phyloP scores from a whole-genome alignment of 64 coral and sea anemone genomes.

The Dendronephthya gigantea region DNA sequence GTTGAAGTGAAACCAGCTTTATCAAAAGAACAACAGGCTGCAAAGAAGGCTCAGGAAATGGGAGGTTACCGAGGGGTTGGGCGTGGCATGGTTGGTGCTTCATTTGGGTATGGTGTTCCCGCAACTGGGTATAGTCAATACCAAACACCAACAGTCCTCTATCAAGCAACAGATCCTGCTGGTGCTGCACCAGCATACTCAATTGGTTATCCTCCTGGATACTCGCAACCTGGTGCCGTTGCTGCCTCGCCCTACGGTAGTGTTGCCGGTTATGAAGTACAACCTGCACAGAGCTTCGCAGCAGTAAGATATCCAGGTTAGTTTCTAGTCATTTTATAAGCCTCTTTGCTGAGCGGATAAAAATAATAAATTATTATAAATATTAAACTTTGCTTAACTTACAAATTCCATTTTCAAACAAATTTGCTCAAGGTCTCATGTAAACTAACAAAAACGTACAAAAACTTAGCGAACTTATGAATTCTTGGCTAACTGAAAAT shows the following conservation, averaged over 20 bases:
- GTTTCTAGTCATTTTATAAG: too few species aligned
- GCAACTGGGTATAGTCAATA: not conserved
- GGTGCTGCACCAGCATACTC: not conserved
- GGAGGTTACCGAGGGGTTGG: not conserved
- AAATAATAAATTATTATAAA: too few species aligned
- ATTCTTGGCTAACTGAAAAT: too few species aligned
- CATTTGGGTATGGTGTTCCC: not conserved
- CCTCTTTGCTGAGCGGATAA: too few species aligned
- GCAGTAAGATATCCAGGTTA: conserved; percentile 5
- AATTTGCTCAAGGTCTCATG: too few species aligned
- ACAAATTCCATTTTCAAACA: too few species aligned
- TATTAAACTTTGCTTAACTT: too few species aligned
- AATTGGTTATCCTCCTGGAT: not conserved
- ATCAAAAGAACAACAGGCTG: conserved; percentile 3
- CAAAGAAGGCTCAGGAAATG: not conserved
- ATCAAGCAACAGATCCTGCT: not conserved
- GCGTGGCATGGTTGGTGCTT: not conserved
- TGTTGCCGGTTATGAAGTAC: not conserved
- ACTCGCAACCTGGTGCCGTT: not conserved
- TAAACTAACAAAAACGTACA: too few species aligned
- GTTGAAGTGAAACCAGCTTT: conserved; percentile 7
- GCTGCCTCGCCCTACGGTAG: not conserved
- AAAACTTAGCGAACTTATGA: too few species aligned
- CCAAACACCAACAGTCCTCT: not conserved
- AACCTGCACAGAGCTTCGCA: not conserved